A percentile compares a stretch with the other conserved stretches of the same genome.
These are phyloP conservation scores for Plodia interpunctella DNA, from an alignment of 1,140 invertebrate genomes.

Conservation along the genomic window DNA sequence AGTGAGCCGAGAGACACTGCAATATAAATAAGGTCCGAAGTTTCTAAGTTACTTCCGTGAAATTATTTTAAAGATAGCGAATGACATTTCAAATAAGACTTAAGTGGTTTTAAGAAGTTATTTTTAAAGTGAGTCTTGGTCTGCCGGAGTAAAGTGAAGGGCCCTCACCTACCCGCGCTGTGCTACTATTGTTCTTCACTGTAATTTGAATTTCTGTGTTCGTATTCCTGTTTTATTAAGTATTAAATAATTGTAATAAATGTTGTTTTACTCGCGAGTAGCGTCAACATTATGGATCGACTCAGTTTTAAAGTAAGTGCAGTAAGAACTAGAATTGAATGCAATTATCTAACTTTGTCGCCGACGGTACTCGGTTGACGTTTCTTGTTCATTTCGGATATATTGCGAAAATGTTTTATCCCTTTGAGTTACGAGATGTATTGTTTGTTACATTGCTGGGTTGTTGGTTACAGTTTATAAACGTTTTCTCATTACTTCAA, in stretches of 20 bases:
- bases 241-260: conserved; percentile 8
- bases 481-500: too few species aligned
- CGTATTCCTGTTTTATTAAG: conserved; percentile 2
- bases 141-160: conserved; percentile 9
- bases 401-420: too few species aligned
- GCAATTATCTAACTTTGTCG: too few species aligned
- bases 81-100: conserved; percentile 19
- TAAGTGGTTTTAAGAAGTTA: conserved; percentile 20
- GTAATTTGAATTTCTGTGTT: conserved; percentile 3
- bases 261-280: too few species aligned
- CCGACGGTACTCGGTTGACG: too few species aligned
- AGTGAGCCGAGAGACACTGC: conserved; percentile 9
- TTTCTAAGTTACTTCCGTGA: neutral
- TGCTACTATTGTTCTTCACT: conserved; percentile 2
- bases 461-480: too few species aligned
- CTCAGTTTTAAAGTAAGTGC: too few species aligned
- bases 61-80: conserved; percentile 12
- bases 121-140: conserved; percentile 22
- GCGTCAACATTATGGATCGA: too few species aligned
- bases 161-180: neutral
- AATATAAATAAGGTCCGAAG: conserved; percentile 11
- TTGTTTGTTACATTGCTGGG: too few species aligned
- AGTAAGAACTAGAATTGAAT: too few species aligned
- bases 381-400: too few species aligned
- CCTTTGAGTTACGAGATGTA: too few species aligned